Conservation (phyloP, 2,797 vertebrate genomes). For the Hippocampus kuda region DNA sequence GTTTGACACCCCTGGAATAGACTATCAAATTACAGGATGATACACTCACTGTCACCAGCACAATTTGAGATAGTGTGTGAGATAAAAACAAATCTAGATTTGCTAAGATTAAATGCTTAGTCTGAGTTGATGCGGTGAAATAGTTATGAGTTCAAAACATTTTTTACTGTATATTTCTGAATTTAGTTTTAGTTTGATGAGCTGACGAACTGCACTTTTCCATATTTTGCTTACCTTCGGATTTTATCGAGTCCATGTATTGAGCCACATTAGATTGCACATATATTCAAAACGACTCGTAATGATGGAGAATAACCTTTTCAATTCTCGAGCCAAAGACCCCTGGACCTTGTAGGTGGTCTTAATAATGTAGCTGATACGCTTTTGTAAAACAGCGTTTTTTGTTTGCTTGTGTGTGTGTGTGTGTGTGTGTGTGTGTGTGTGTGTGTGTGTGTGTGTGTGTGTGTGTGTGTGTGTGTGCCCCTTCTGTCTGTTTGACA, state of each 20-base stretch:
- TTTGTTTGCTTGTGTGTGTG: slow-evolving; percentile 48
- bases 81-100: no score
- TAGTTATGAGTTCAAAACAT: no score
- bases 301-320: slow-evolving; percentile 36
- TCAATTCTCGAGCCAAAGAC: slow-evolving; percentile 24
- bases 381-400: slow-evolving; percentile 63
- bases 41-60: neutral
- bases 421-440: slow-evolving; percentile 51
- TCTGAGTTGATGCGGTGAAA: no score
- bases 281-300: neutral
- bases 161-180: no score
- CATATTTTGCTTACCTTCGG: neutral
- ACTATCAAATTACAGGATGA: neutral
- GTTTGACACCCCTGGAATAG: neutral
- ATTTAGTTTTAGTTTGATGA: no score
- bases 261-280: neutral
- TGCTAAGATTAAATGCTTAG: no score
- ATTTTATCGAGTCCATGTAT: neutral
- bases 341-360: slow-evolving; percentile 60
- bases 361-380: slow-evolving; percentile 46
- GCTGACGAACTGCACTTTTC: neutral
- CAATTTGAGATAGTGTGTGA: no score
- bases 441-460: slow-evolving; percentile 56
- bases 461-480: slow-evolving; percentile 58
- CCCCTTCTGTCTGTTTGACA: slow-evolving; percentile 64